A percentile compares a stretch with the other conserved stretches of the same genome.
These are phyloP conservation scores for Agelas oroides DNA, from an alignment of 37 sponge, comb jelly and placozoan species.

Conservation along the genomic window DNA sequence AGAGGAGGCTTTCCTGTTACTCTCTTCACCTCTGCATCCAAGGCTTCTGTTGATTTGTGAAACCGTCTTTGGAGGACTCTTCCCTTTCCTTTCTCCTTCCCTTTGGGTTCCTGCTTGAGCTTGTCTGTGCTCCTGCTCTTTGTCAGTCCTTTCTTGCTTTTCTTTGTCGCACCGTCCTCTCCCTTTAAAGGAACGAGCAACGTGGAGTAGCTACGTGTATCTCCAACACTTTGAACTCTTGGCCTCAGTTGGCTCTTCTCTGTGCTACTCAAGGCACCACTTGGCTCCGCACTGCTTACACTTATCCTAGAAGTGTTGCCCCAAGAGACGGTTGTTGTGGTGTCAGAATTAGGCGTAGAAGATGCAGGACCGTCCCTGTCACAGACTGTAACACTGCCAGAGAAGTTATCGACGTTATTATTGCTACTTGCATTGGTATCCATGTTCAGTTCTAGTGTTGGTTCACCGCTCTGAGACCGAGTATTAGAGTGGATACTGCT, in stretches of 20 bases:
- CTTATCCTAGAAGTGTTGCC: too few species aligned
- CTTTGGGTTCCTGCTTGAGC: not conserved
- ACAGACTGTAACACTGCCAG: not conserved
- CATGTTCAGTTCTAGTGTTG: not conserved
- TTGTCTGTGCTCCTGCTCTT: conserved; percentile 15
- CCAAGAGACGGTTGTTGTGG: too few species aligned
- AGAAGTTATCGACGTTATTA: conserved; percentile 4
- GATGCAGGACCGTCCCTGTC: not conserved
- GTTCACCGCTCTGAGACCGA: too few species aligned
- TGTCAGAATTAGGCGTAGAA: not conserved
- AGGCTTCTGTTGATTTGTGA: conserved; percentile 19
- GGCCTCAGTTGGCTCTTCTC: not conserved
- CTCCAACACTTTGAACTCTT: not conserved
- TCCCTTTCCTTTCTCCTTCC: not conserved
- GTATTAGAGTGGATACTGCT: conserved; percentile 25
- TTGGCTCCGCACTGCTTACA: too few species aligned
- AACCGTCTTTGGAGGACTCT: not conserved
- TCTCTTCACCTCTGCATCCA: not conserved
- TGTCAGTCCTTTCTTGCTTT: not conserved
- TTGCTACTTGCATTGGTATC: not conserved
- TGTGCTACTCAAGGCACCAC: not conserved
- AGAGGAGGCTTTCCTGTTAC: conserved; percentile 46
- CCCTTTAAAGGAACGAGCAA: too few species aligned
- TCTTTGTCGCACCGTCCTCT: too few species aligned
- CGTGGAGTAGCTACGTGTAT: too few species aligned